Evolutionary conservation across 2,888 invertebrate genomes (phyloP).

Genomic region (Ectemnius lituratus): DNA sequence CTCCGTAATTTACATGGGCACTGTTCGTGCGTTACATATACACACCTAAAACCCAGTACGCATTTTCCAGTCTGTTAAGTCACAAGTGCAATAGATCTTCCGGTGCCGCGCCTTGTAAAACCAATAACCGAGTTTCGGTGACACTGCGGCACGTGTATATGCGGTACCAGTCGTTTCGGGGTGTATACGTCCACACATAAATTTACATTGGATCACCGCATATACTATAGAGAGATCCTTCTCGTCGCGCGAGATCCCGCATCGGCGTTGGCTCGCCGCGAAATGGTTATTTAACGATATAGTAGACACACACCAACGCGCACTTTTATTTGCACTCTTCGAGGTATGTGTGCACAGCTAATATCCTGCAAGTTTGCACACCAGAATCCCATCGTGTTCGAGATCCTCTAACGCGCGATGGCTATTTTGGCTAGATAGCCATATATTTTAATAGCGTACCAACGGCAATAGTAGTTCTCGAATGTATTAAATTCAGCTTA

Average conservation of each 20-base stretch:
- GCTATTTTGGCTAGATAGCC: no score
- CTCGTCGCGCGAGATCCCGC: conserved; percentile 12
- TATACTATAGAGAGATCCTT: conserved; percentile 6
- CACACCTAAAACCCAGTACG: not conserved
- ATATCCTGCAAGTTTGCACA: no score
- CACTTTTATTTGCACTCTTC: no score
- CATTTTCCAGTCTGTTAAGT: not conserved
- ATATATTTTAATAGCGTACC: not conserved
- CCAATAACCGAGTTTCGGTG: not conserved
- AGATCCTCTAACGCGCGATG: no score
- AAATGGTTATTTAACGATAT: conserved; percentile 17
- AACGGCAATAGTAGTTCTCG: not conserved
- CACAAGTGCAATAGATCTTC: conserved; percentile 11
- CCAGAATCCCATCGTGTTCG: no score
- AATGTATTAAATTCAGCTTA: not conserved
- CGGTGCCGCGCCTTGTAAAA: not conserved
- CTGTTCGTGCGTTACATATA: not conserved
- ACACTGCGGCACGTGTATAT: not conserved
- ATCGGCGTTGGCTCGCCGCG: not conserved
- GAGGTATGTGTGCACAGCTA: no score
- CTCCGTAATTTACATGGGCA: conserved; percentile 18
- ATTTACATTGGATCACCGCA: conserved; percentile 19
- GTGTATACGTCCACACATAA: conserved; percentile 3
- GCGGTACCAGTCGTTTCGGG: not conserved
- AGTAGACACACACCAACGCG: not conserved